Percentiles rank a stretch among this genome's conserved stretches.
Conservation (phyloP, 2,888 invertebrate species). For the Andrena haemorrhoa region DNA sequence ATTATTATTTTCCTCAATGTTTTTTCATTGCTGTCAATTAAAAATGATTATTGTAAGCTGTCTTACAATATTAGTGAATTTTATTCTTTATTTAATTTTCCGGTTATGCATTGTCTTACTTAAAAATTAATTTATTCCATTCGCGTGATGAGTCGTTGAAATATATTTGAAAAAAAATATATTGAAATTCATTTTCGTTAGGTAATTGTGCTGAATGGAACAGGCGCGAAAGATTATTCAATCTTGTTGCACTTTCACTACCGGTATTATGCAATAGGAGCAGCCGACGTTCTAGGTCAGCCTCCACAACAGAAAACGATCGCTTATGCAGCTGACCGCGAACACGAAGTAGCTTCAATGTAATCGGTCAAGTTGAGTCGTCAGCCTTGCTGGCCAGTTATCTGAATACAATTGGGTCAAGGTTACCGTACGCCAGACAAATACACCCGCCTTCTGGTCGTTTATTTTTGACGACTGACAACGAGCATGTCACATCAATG, state of each 20-base stretch:
- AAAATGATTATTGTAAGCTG: too few relatives aligned
- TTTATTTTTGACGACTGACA: slow-evolving; percentile 63
- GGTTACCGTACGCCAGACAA: slow-evolving; percentile 68
- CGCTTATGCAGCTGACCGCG: slow-evolving; percentile 27
- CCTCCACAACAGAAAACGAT: slow-evolving; percentile 31
- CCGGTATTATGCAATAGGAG: slow-evolving; percentile 18
- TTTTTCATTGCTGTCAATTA: too few relatives aligned
- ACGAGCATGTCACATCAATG: slow-evolving; percentile 30
- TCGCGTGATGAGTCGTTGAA: too few relatives aligned
- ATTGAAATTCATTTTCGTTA: background rate
- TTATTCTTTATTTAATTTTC: too few relatives aligned
- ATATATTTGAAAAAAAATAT: too few relatives aligned
- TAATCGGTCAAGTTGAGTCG: slow-evolving; percentile 79
- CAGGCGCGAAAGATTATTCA: background rate
- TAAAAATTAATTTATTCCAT: too few relatives aligned
- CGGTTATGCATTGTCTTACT: too few relatives aligned
- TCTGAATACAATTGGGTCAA: slow-evolving; percentile 76
- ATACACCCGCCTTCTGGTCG: slow-evolving; percentile 46
- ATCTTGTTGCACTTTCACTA: slow-evolving; percentile 31
- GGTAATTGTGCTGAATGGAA: background rate
- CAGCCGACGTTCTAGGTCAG: slow-evolving; percentile 18
- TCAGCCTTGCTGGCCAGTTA: slow-evolving; percentile 75
- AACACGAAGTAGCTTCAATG: slow-evolving; percentile 56
- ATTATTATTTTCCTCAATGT: too few relatives aligned
- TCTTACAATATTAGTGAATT: too few relatives aligned